These are phyloP conservation scores for Megaustenia siamemsis DNA, from an alignment of 2,888 invertebrate species.

Conservation along the genomic window DNA sequence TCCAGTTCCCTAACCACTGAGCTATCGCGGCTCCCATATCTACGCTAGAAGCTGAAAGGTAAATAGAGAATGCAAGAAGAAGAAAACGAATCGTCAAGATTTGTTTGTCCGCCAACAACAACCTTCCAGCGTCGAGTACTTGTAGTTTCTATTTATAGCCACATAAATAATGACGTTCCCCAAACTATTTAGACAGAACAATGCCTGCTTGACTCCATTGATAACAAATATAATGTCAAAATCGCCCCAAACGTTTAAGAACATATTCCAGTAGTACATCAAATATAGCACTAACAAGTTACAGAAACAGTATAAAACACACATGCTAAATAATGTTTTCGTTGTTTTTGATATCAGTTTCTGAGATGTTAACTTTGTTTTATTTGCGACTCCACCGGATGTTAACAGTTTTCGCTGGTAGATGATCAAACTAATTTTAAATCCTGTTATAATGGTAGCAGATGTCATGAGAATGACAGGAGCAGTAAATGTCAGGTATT, in stretches of 20 bases:
- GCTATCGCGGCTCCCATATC: too few species aligned
- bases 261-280: neutral
- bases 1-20: too few species aligned
- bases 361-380: neutral
- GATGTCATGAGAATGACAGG: neutral
- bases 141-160: neutral
- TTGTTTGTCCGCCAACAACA: too few species aligned
- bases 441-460: neutral
- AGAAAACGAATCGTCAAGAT: too few species aligned
- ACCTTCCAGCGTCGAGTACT: too few species aligned
- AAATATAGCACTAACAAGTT: too few species aligned
- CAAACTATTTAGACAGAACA: neutral
- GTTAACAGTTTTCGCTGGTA: neutral
- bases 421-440: neutral
- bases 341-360: neutral
- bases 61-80: too few species aligned
- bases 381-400: neutral
- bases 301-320: neutral
- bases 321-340: neutral
- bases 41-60: too few species aligned
- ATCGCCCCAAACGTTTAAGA: too few species aligned
- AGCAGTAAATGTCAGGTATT: too few species aligned
- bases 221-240: too few species aligned
- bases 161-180: constrained; percentile 20
- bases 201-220: too few species aligned